phyloP scores from a whole-genome alignment of 2,797 vertebrate genomes.

The Girardinus metallicus region DNA sequence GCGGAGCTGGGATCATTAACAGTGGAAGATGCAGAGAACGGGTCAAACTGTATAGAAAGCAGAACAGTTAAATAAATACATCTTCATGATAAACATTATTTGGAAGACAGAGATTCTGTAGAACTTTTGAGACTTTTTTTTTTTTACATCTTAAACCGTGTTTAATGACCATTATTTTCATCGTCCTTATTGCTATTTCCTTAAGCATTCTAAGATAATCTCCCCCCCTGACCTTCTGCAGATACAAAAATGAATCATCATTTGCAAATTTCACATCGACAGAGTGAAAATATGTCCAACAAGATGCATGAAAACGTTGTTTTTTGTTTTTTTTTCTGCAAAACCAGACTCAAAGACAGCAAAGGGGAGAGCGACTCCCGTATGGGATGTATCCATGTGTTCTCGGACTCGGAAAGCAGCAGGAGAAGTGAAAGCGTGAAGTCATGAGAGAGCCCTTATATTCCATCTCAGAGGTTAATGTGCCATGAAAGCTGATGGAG shows the following conservation, averaged over 20 bases:
- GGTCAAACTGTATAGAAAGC: conserved; percentile 82
- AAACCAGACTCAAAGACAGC: conserved; percentile 25
- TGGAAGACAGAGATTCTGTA: conserved; percentile 89
- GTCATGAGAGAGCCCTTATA: conserved; percentile 82
- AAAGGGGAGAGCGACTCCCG: not conserved
- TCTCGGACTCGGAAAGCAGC: conserved; percentile 55
- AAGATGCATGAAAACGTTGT: conserved; percentile 30
- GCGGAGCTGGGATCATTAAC: conserved; percentile 22
- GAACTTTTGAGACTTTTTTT: conserved; percentile 79
- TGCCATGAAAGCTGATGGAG: conserved; percentile 10
- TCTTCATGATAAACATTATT: conserved; percentile 79
- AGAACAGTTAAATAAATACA: conserved; percentile 78
- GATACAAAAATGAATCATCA: conserved; percentile 29
- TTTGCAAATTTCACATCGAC: conserved; percentile 20
- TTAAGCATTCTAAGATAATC: conserved; percentile 45
- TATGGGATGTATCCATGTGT: conserved; percentile 32
- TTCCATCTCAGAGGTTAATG: conserved; percentile 71
- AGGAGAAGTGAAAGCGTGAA: conserved; percentile 66
- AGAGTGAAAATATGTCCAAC: conserved; percentile 8
- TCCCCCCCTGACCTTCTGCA: conserved; percentile 33
- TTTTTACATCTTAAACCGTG: conserved; percentile 79
- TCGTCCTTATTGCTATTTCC: conserved; percentile 84
- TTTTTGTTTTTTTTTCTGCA: conserved; percentile 6
- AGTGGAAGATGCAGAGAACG: conserved; percentile 39
- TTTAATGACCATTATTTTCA: conserved; percentile 78